Conservation (phyloP, 2,113 vertebrate species). For the Loxodonta africana region DNA sequence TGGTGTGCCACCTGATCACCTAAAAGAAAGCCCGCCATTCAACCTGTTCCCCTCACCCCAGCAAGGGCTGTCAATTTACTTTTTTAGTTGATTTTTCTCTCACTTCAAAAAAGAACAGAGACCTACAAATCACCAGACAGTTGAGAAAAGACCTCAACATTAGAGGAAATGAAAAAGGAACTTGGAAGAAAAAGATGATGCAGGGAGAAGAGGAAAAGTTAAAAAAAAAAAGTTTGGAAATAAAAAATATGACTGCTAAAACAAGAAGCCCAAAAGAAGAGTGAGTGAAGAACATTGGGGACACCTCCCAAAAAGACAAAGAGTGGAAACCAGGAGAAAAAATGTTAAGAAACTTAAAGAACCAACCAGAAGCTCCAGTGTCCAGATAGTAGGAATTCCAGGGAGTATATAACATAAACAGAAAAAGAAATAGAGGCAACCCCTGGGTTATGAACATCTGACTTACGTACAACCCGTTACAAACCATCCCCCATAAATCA, state of each 20-base stretch:
- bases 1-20: neutral
- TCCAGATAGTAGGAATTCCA: neutral
- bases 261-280: neutral
- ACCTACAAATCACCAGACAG: neutral
- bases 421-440: neutral
- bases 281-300: neutral
- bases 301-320: neutral
- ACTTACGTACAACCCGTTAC: too few species aligned
- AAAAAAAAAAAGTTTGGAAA: neutral
- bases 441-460: too few species aligned
- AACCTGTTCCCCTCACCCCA: neutral
- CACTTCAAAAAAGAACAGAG: neutral
- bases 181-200: neutral
- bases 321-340: neutral
- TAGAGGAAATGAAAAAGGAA: neutral
- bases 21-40: neutral
- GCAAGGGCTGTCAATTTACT: neutral
- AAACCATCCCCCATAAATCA: too few species aligned
- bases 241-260: neutral
- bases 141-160: neutral
- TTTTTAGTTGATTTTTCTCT: constrained; percentile 44
- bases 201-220: neutral
- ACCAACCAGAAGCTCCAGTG: constrained; percentile 3
- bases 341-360: neutral
- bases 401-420: neutral